Conservation (phyloP, 1,140 invertebrate species). For the Papilio glaucus region DNA sequence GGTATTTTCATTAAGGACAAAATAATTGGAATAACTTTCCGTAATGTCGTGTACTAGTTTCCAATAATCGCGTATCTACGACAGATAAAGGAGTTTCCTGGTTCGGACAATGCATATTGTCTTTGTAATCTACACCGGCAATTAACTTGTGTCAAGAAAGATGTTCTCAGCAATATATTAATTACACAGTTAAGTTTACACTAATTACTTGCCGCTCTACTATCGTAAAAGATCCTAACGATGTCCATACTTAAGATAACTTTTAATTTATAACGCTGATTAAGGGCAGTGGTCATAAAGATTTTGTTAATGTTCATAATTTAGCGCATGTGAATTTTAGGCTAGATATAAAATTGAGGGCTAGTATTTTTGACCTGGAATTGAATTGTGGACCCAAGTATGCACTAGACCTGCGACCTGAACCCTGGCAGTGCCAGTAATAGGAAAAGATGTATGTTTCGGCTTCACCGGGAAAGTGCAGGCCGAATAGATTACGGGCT, state of each 20-base stretch:
- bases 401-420: no score
- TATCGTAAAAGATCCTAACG: conserved; percentile 29
- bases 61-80: conserved; percentile 16
- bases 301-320: conserved; percentile 3
- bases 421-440: no score
- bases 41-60: neutral
- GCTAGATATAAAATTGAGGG: neutral
- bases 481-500: no score
- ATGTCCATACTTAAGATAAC: conserved; percentile 27
- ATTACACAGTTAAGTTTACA: conserved; percentile 29
- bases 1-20: no score
- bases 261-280: conserved; percentile 29
- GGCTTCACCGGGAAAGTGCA: no score
- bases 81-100: conserved; percentile 20
- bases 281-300: conserved; percentile 16
- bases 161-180: conserved; percentile 26
- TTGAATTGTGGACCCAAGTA: no score
- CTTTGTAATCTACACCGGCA: neutral
- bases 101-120: conserved; percentile 19
- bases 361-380: neutral
- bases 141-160: conserved; percentile 29
- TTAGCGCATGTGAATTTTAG: conserved; percentile 3
- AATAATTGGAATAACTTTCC: no score
- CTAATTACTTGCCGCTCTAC: conserved; percentile 25
- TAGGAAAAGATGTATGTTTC: no score